phyloP scores from a whole-genome alignment of 2,888 invertebrate genomes.

The Chrysolina haemoptera region DNA sequence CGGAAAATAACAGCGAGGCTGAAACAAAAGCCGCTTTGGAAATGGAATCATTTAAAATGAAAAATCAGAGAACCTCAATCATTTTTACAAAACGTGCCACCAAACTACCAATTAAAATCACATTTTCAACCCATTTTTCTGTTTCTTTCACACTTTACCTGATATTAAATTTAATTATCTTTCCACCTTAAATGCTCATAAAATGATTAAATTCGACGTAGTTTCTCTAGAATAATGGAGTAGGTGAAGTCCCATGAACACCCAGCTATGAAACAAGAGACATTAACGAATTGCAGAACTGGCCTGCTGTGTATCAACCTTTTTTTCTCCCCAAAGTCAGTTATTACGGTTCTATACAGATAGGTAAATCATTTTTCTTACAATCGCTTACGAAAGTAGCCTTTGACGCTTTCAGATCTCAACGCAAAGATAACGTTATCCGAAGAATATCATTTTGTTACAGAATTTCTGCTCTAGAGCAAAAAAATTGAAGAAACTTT shows the following conservation, averaged over 20 bases:
- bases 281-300: background rate
- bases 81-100: slow-evolving; percentile 8
- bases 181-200: slow-evolving; percentile 18
- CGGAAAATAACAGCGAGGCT: background rate
- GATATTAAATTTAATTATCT: background rate
- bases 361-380: too few relatives aligned
- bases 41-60: background rate
- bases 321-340: background rate
- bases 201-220: slow-evolving; percentile 50
- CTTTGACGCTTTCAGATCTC: too few relatives aligned
- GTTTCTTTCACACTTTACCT: background rate
- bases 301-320: background rate
- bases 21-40: background rate
- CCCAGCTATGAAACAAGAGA: slow-evolving; percentile 41
- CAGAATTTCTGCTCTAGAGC: too few relatives aligned
- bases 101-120: slow-evolving; percentile 25
- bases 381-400: too few relatives aligned
- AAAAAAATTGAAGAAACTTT: too few relatives aligned
- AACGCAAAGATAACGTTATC: too few relatives aligned
- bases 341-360: too few relatives aligned
- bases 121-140: slow-evolving; percentile 18
- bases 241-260: slow-evolving; percentile 47
- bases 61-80: background rate
- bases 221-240: slow-evolving; percentile 43
- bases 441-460: too few relatives aligned